phyloP scores from a whole-genome alignment of 2,113 vertebrate genomes.

The Barbus barbus region DNA sequence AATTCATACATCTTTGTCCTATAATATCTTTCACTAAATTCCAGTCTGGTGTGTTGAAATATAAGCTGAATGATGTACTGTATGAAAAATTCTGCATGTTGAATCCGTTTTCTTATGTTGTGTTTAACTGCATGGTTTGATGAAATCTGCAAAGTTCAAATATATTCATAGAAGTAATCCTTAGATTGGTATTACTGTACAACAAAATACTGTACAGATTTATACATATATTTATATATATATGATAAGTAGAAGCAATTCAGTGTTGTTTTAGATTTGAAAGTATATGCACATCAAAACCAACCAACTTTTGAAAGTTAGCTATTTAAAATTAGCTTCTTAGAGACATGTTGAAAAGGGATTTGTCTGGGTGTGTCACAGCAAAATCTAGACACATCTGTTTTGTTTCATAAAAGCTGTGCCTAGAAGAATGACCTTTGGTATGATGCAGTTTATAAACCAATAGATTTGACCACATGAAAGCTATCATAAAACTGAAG shows the following conservation, averaged over 20 bases:
- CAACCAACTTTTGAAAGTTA: not conserved
- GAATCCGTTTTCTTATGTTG: not conserved
- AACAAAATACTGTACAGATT: not conserved
- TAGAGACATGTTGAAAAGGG: slow-evolving; percentile 51
- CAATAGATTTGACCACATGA: slow-evolving; percentile 69
- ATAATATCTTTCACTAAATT: not conserved
- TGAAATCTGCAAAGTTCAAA: not conserved
- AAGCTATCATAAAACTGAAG: slow-evolving; percentile 59
- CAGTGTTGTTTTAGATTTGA: not conserved
- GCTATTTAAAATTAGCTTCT: not conserved
- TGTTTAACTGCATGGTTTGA: not conserved
- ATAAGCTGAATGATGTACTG: not conserved
- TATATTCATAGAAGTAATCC: not conserved
- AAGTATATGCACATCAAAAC: not conserved
- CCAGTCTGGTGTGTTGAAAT: not conserved
- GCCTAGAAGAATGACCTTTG: slow-evolving; percentile 48
- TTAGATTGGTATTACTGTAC: not conserved
- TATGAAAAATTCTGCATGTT: not conserved
- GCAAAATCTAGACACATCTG: slow-evolving; percentile 71
- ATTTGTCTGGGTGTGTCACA: slow-evolving; percentile 74
- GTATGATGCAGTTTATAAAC: slow-evolving; percentile 59
- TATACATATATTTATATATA: too few species aligned
- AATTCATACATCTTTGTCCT: not conserved
- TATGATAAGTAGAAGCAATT: not conserved
- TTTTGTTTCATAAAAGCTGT: slow-evolving; percentile 63